A percentile compares a stretch with the other conserved stretches of the same genome.
phyloP scores from a whole-genome alignment of 2,888 invertebrate species.

The Cataglyphis cursor region DNA sequence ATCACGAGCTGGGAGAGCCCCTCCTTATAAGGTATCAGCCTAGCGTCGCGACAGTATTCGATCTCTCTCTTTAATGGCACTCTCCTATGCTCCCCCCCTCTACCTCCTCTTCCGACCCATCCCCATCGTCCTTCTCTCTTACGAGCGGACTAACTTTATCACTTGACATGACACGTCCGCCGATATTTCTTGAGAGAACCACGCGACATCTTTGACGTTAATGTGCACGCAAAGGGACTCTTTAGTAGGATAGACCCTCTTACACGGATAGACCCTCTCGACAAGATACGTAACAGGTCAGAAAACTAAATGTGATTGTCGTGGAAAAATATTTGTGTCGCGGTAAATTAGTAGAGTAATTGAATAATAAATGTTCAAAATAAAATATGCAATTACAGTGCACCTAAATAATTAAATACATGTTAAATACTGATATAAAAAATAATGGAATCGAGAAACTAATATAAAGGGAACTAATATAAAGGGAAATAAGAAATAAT shows the following conservation, averaged over 20 bases:
- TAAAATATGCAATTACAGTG: not conserved
- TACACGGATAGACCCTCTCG: not conserved
- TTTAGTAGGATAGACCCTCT: not conserved
- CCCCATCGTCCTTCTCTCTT: not conserved
- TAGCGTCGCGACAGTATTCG: constrained; percentile 6
- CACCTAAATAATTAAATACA: not conserved
- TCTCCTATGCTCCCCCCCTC: not conserved
- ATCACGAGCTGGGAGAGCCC: not conserved
- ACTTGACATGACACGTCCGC: constrained; percentile 26
- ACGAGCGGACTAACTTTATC: not conserved
- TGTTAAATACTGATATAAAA: not conserved
- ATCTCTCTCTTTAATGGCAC: not conserved
- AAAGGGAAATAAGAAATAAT: not conserved
- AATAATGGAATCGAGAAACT: not conserved
- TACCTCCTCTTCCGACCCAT: too few relatives aligned
- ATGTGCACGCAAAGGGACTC: not conserved
- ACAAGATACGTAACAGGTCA: not conserved
- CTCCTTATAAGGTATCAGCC: constrained; percentile 55
- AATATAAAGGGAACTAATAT: not conserved
- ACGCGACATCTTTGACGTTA: not conserved
- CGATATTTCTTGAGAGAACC: constrained; percentile 19
- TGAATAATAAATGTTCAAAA: not conserved
- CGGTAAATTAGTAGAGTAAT: not conserved
- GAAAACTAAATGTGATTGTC: not conserved
- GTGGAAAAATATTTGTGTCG: not conserved